Base-by-base conservation (phyloP, 2,113 vertebrate genomes). In the Nestor notabilis region DNA sequence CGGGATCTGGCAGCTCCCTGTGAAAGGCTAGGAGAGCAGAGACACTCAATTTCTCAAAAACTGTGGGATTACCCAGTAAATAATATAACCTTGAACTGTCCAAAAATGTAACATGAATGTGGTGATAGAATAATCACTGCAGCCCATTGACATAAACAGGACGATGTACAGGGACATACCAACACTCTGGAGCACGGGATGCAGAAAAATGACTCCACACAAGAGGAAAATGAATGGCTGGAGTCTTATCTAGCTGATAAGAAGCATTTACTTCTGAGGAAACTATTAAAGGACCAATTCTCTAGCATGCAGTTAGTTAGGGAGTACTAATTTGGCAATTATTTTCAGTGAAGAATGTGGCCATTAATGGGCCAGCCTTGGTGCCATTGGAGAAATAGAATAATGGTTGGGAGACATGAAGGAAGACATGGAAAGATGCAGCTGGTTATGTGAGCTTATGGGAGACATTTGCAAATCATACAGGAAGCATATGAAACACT, bases 321-420 rank as follows among this genome's bases (percentile, higher is more conserved):
- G 56, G 94, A 93, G 87, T 95, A 95, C 74, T 96, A 95, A 97
- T 96, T 97, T 95, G 87, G 83, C 80, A 92, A 93, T 93, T 92
- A 92, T 90, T 95, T 89, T 77, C 53, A 83, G 63, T 72, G 69
- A 96, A 87, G 80, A 76, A 95, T 92, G 89, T 53, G 65, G 16
- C 44, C 41, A 11, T 69, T 94, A 95, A 91, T 65, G 66, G 77
- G 41, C 49, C 72, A 72, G 52, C 47, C 55, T 91, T 60, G 29
- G 53, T 91, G 76, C 44, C 61, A 29, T 7, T 90, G 82, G 53
- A 76, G 61, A 89, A 95, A 87, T 50, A 66, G 64, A 87, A 64
- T 72, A 71, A 43, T 25, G 77, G 14, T 69, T 85, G 74, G 55
- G 25, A 64, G 23, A 75, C 0, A 0, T 1, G 12, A 75, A 81